Conservation (phyloP, 2,888 invertebrate genomes). For the Drosophila seclusa region DNA sequence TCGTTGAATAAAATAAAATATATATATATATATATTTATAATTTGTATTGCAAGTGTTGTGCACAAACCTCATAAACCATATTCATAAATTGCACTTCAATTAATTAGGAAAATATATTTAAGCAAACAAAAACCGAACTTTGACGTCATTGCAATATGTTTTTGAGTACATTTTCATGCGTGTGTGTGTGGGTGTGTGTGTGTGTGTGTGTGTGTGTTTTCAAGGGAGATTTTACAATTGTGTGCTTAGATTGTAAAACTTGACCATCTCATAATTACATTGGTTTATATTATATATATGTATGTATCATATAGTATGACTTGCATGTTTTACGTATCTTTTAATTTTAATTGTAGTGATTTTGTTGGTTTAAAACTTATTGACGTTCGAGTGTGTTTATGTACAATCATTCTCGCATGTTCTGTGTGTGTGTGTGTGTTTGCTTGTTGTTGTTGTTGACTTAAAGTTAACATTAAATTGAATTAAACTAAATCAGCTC, state of each 20-base stretch:
- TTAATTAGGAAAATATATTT: conserved; percentile 27
- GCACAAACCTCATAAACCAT: conserved; percentile 24
- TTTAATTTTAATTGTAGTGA: conserved; percentile 44
- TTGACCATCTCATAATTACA: conserved; percentile 15
- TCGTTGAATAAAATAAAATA: conserved; percentile 48
- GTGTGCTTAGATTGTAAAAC: conserved; percentile 34
- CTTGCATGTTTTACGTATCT: conserved; percentile 65
- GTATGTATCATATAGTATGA: conserved; percentile 48
- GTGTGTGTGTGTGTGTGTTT: conserved; percentile 19
- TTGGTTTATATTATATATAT: conserved; percentile 11
- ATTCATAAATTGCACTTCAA: conserved; percentile 55
- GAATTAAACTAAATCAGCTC: conserved; percentile 76
- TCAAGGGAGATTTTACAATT: conserved; percentile 15
- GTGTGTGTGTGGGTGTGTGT: conserved; percentile 17
- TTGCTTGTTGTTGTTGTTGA: conserved; percentile 20
- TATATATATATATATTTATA: conserved; percentile 16
- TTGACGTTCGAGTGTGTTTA: conserved; percentile 18
- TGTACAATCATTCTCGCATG: conserved; percentile 21
- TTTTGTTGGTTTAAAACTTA: conserved; percentile 49
- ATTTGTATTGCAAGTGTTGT: conserved; percentile 27
- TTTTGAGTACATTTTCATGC: conserved; percentile 51
- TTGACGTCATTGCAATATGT: conserved; percentile 21
- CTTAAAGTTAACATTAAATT: conserved; percentile 52
- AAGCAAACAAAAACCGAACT: conserved; percentile 33
- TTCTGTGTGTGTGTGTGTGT: conserved; percentile 5